Evolutionary conservation across 64 coral and sea anemone species (phyloP), one percentile per base, ranked within the genome.

Genomic region (Trachythela sp.): DNA sequence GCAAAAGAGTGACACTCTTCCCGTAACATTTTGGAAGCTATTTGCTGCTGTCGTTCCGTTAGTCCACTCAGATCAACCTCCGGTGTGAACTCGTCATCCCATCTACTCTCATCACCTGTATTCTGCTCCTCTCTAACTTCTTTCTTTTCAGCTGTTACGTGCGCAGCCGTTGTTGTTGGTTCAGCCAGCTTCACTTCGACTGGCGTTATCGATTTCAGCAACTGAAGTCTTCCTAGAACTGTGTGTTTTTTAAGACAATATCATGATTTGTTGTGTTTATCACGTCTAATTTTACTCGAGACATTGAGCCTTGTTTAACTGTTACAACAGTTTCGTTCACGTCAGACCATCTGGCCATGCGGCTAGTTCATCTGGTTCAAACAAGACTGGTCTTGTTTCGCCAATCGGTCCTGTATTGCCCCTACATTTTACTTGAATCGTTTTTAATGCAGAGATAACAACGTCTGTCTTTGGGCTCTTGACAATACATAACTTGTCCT

Each of bases 301-400:
- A 50, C 31, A 84, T 51, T 72, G 85, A 72, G 33, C 37, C 49
- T 32, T 75, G 54, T 38, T 54, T 42, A 48, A 59, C 34, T 45
- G 22, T 68, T 67, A 64, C 14, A 42, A 70, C 58, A 48, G 54
- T 86, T 36, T 87, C 48, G 41, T 67, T 2, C 67, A 87, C 31
- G 35, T 29, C 32, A 86, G 13, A n/a, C 50, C 86, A 10, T 83
- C 85, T 30, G 48, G 45, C 59, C 84, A n/a, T 8, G 48, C 35
- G 48, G 86, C 76, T 30, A 85, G 59, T 27, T 38, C 51, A 0
- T 90, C 88, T 27, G 90, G 87, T 83, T 95, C 84, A 92, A 95
- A 92, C 39, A 92, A 50, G 39, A 71, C 86, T 70, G 90, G 94
- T 0, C 48, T 84, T 36, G 26, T 41, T 34, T 22, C 71, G 14